Base-by-base conservation (phyloP, 2,797 vertebrate species). In the Anas capensis region DNA sequence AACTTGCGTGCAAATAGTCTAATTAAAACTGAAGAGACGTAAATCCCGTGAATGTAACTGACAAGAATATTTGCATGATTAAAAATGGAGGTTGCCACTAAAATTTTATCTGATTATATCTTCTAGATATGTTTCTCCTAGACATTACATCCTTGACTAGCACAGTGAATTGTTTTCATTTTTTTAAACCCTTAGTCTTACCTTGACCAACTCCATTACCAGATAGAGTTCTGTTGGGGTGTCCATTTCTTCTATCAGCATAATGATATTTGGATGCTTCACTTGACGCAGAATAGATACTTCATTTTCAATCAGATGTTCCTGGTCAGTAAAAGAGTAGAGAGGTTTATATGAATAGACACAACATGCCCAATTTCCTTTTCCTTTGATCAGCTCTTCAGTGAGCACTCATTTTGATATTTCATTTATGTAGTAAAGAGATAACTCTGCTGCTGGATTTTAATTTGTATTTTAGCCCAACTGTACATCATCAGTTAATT, bases 191-290 rank as follows among this genome's bases (percentile, higher is more conserved):
- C 29, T 24, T 36, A 69, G 27, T 75, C 97, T 91, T 90, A 99
- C 99, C 98, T 99, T 99, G 85, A 99, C 99, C 48, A 99, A 96
- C 95, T 99, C 99, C 99, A 99, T 99, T 69, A 99, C 99, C 90
- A 99, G 97, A 85, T 98, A 99, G 75, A 99, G 99, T 38, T 99
- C 99, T 5, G 98, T 89, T 21, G 98, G 94, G 0, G 99, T 99
- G 95, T 99, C 99, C 98, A 99, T 98, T 97, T 99, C 99, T 96
- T 99, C 99, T 1, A 99, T 97, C 94, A 99, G 96, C 99, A 99
- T 99, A 96, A 99, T 99, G 97, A 99, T 99, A 97, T 99, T 99
- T 9, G 99, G 99, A 88, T 99, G 99, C 62, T 99, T 99, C 93
- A 99, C 99, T 56, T 95, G 98, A 51, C 99, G 98, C 94, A 99